Evolutionary conservation across 2,888 invertebrate species (phyloP), one percentile per base, ranked within the genome.

Genomic region (Drosophila rubida): DNA sequence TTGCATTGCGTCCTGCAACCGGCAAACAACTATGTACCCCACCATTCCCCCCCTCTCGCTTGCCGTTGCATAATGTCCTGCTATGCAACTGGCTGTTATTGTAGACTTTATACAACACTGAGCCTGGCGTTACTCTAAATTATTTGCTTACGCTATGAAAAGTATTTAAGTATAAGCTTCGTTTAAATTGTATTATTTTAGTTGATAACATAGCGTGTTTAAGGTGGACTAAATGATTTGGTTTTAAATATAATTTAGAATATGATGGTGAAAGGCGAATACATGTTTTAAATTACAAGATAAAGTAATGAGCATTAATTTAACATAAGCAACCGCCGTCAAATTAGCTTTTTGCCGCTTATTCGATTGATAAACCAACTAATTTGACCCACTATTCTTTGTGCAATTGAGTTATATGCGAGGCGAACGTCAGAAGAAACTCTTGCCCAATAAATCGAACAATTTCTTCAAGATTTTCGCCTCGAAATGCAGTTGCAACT

Each of bases 1-100:
- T 75, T 62, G 53, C 71, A 64, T 46, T 68, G 64, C 62, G 61
- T 50, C 51, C 54, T 49, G 37, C 62, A n/a, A 19, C n/a, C 14
- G 45, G 22, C 37, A 60, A 39, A 13, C 49, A 54, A 42, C 9
- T 41, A 4, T 13, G 7, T 8, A 22, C 9, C 57, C 46, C 37
- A 7, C 16, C 25, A 25, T 5, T 46, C 14, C 42, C 45, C 46
- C 35, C 23, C 35, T 27, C n/a, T 8, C 8, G 5, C 9, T 37
- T 37, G 7, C 6, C 14, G 13, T 37, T 37, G 35, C 35, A 37
- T 37, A 37, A 37, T 37, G 6, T 37, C 7, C 35, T 14, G 7
- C 7, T 3, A 11, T 30, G 30, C 4, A 9, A 8, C 27, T 27
- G 27, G 27, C 8, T 27, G 8, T 35, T 14, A 7, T 13, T 37